These are phyloP conservation scores for Enteromius paludinosus DNA, from an alignment of 2,797 vertebrate species.

Conservation along the genomic window DNA sequence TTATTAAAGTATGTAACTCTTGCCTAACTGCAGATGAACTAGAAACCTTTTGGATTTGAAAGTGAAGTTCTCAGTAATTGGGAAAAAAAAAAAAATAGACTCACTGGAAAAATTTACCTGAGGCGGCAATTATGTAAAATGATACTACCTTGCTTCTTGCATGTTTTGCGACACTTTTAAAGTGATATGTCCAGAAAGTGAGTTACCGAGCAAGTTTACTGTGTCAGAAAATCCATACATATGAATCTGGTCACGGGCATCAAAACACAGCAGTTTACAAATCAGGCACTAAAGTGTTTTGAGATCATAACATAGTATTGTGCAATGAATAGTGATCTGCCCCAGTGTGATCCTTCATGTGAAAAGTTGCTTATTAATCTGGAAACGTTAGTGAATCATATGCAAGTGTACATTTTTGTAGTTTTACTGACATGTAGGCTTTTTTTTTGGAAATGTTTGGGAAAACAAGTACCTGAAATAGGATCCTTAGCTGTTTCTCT, in stretches of 20 bases:
- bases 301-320: background rate
- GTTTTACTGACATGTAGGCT: background rate
- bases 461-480: constrained; percentile 70
- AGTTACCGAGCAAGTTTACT: background rate
- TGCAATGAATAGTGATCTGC: background rate
- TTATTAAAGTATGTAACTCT: constrained; percentile 5
- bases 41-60: background rate
- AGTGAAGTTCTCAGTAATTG: background rate
- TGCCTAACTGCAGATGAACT: background rate
- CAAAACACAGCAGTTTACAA: background rate
- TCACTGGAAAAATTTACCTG: background rate
- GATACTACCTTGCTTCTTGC: background rate
- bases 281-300: background rate
- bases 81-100: background rate
- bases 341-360: background rate
- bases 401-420: too few species aligned
- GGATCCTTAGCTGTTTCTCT: constrained; percentile 80
- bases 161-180: background rate
- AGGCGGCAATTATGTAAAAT: background rate
- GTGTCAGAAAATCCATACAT: background rate
- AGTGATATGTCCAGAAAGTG: background rate
- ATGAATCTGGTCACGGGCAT: background rate
- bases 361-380: background rate
- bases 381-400: background rate
- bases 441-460: background rate